phyloP scores from a whole-genome alignment of 1,140 invertebrate genomes.

The Delia radicum region DNA sequence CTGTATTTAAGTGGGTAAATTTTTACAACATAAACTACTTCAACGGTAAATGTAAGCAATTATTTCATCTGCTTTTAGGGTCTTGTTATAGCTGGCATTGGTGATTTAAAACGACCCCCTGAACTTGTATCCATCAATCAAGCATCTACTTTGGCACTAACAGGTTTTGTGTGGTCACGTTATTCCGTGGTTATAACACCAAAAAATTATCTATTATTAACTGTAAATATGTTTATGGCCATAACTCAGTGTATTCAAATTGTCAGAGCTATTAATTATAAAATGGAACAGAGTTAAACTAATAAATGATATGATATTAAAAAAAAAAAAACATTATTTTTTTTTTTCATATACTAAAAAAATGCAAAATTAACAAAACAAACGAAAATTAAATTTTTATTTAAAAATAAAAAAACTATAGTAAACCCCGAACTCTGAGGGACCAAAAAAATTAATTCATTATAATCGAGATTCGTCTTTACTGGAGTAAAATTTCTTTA shows the following conservation, averaged over 20 bases:
- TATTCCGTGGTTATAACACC: slow-evolving; percentile 52
- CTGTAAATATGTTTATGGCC: slow-evolving; percentile 51
- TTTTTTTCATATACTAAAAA: too few relatives aligned
- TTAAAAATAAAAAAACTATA: too few relatives aligned
- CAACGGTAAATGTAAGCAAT: background rate
- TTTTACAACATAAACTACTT: background rate
- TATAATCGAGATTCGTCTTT: too few relatives aligned
- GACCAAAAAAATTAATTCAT: too few relatives aligned
- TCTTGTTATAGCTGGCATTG: slow-evolving; percentile 87
- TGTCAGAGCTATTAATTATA: slow-evolving; percentile 36
- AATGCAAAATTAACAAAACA: too few relatives aligned
- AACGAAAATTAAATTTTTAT: too few relatives aligned
- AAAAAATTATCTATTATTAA: slow-evolving; percentile 49
- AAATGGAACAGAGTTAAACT: background rate
- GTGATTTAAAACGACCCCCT: slow-evolving; percentile 86
- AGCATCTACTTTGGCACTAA: slow-evolving; percentile 73
- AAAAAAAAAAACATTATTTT: too few relatives aligned
- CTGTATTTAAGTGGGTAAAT: slow-evolving; percentile 89
- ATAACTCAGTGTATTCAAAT: slow-evolving; percentile 43
- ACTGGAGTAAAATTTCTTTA: too few relatives aligned
- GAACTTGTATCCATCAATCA: slow-evolving; percentile 86
- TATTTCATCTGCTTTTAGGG: slow-evolving; percentile 59
- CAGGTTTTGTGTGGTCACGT: slow-evolving; percentile 52
- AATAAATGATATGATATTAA: background rate
- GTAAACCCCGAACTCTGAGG: too few relatives aligned